phyloP scores from a whole-genome alignment of 2,888 invertebrate genomes.

The Leptopilina myrica region DNA sequence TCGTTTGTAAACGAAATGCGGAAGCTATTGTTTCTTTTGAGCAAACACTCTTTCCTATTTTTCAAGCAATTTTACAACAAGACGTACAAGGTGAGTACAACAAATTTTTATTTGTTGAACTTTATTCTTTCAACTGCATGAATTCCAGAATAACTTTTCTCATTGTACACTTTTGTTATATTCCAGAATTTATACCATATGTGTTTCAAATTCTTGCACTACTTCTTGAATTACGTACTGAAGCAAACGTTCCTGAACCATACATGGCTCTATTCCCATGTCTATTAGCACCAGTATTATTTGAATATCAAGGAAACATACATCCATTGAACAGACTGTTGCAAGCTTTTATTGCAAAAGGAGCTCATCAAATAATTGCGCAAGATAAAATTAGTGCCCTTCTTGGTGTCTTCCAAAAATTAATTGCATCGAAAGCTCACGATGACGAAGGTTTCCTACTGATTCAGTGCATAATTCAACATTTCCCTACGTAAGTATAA shows the following conservation, averaged over 20 bases:
- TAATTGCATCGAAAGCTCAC: slow-evolving; percentile 95
- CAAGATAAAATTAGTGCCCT: slow-evolving; percentile 87
- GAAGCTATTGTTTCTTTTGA: slow-evolving; percentile 92
- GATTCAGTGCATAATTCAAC: slow-evolving; percentile 89
- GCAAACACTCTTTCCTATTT: slow-evolving; percentile 94
- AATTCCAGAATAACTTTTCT: no score
- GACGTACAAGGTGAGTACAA: slow-evolving; percentile 88
- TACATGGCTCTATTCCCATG: slow-evolving; percentile 95
- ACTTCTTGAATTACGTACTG: slow-evolving; percentile 86
- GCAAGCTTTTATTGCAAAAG: slow-evolving; percentile 89
- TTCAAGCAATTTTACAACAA: slow-evolving; percentile 95
- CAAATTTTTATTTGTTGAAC: no score
- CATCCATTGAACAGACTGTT: slow-evolving; percentile 95
- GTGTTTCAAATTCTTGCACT: slow-evolving; percentile 98
- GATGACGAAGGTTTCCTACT: slow-evolving; percentile 98
- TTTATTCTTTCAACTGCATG: no score
- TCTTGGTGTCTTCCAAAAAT: slow-evolving; percentile 96
- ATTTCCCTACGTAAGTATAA: slow-evolving; percentile 86
- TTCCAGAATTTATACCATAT: slow-evolving; percentile 96
- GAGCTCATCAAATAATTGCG: slow-evolving; percentile 83
- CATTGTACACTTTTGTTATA: slow-evolving; percentile 45
- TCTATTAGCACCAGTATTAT: slow-evolving; percentile 91
- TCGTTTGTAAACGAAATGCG: slow-evolving; percentile 90
- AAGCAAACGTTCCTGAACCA: slow-evolving; percentile 84
- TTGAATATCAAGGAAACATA: slow-evolving; percentile 96